Conservation (phyloP, 2,797 vertebrate species). For the Spheniscus humboldti region DNA sequence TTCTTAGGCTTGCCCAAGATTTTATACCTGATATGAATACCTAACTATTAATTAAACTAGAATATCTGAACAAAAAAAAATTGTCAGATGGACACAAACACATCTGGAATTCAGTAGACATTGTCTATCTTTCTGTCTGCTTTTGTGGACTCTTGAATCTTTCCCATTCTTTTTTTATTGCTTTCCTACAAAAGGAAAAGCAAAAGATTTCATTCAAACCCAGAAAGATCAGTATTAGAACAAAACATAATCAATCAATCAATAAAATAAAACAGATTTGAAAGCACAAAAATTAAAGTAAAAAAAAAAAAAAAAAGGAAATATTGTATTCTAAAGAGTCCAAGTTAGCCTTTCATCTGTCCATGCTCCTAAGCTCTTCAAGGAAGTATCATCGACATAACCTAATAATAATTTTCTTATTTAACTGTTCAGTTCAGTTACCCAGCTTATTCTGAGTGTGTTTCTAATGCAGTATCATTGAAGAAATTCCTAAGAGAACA, state of each 20-base stretch:
- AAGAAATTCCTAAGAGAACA: neutral
- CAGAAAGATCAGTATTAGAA: neutral
- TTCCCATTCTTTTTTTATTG: neutral
- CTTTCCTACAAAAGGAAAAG: neutral
- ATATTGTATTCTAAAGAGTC: neutral
- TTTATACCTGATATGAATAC: neutral
- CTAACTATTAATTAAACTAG: neutral
- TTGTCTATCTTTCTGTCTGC: neutral
- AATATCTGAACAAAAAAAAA: neutral
- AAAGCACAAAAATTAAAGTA: neutral
- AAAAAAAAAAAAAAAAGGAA: neutral
- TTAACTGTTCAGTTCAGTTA: neutral
- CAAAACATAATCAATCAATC: neutral
- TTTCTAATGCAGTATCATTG: neutral
- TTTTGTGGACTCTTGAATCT: neutral
- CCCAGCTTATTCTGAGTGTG: neutral
- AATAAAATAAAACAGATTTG: neutral
- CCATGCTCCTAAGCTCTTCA: neutral
- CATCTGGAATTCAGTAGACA: neutral
- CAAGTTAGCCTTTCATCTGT: neutral
- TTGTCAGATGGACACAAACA: neutral
- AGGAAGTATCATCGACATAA: neutral
- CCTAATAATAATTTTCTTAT: neutral
- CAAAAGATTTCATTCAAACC: neutral
- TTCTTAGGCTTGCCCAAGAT: neutral